phyloP scores from a whole-genome alignment of 2,797 vertebrate species.

The Scleropages formosus region DNA sequence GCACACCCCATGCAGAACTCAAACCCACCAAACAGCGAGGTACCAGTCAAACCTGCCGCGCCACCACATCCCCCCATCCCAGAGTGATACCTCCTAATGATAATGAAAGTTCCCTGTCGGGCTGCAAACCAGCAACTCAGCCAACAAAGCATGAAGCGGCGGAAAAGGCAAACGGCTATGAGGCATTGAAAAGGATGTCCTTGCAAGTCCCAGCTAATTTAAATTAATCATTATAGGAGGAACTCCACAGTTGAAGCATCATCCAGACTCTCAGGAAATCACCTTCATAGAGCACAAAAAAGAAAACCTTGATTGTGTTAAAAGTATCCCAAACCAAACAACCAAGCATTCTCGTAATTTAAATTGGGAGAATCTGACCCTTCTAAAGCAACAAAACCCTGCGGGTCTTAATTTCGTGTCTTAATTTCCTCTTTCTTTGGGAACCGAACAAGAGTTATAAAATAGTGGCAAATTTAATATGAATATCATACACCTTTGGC shows the following conservation, averaged over 20 bases:
- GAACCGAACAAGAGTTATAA: neutral
- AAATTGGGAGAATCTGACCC: neutral
- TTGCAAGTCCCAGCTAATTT: too few species aligned
- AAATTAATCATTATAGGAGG: too few species aligned
- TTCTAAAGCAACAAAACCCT: conserved; percentile 1
- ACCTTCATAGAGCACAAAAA: neutral
- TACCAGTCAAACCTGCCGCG: neutral
- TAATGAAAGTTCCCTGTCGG: neutral
- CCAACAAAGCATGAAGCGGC: neutral
- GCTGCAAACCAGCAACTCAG: conserved; percentile 5
- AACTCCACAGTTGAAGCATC: too few species aligned
- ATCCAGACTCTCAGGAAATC: neutral
- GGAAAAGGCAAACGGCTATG: neutral
- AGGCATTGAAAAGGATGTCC: neutral
- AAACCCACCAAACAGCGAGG: too few species aligned
- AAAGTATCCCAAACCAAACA: neutral
- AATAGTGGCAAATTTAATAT: neutral
- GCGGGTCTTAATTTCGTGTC: neutral
- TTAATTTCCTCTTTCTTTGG: neutral
- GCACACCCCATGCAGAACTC: too few species aligned
- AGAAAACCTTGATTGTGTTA: neutral
- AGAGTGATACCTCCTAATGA: conserved; percentile 1
- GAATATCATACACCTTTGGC: neutral
- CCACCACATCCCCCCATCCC: neutral
- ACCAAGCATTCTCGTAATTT: neutral